phyloP scores from a whole-genome alignment of 2,888 invertebrate genomes.

The Drepana falcataria region DNA sequence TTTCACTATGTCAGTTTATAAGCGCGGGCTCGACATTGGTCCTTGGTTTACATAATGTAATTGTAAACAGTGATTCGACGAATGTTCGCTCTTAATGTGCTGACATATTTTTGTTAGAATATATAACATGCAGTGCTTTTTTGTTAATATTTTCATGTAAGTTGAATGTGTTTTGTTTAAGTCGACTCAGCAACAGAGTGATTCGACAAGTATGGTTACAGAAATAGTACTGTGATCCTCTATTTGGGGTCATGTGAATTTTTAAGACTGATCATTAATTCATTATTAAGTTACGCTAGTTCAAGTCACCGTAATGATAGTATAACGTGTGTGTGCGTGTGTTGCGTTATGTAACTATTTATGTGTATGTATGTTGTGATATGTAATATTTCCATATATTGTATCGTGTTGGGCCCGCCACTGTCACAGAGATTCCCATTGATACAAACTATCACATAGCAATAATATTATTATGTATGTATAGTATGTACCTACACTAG shows the following conservation, averaged over 20 bases:
- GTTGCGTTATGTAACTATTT: conserved; percentile 57
- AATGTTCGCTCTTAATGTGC: conserved; percentile 57
- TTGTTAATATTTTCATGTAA: conserved; percentile 62
- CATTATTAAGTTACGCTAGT: conserved; percentile 74
- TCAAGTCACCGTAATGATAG: conserved; percentile 63
- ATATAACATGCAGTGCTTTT: conserved; percentile 68
- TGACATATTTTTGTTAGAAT: conserved; percentile 52
- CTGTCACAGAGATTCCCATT: conserved; percentile 43
- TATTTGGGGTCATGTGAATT: conserved; percentile 46
- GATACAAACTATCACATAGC: conserved; percentile 16
- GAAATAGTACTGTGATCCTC: conserved; percentile 49
- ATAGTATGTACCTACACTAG: conserved; percentile 8
- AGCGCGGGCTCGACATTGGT: conserved; percentile 29
- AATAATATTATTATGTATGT: conserved; percentile 20
- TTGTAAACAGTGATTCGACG: conserved; percentile 44
- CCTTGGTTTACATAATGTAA: conserved; percentile 41
- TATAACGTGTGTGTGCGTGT: conserved; percentile 47
- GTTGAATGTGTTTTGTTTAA: conserved; percentile 56
- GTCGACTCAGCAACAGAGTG: conserved; percentile 74
- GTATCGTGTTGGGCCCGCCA: conserved; percentile 24
- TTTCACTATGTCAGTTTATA: background rate
- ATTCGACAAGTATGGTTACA: conserved; percentile 35
- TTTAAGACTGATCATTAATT: conserved; percentile 77
- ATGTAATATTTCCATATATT: conserved; percentile 28
- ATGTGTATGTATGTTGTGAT: conserved; percentile 46